Conservation (phyloP, 1,140 invertebrate species). For the Ostrea denselamellosa region DNA sequence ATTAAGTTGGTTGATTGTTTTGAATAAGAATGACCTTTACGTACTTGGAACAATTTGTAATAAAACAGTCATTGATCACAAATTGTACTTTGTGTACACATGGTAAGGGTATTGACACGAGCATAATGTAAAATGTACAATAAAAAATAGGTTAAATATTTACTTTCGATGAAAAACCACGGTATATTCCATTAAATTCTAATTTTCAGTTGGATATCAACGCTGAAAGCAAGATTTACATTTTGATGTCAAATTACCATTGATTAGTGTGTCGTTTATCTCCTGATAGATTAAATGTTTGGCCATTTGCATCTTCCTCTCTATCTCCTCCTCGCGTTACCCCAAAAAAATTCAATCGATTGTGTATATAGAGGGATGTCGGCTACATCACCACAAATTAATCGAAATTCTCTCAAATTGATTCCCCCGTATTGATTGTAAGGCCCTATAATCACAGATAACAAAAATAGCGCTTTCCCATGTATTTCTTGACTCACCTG, state of each 20-base stretch:
- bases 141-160: background rate
- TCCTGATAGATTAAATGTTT: background rate
- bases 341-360: conserved; percentile 1
- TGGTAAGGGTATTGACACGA: no score
- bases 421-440: background rate
- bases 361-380: background rate
- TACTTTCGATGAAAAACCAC: background rate
- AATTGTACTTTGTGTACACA: no score
- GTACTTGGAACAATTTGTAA: no score
- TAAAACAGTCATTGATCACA: no score
- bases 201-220: no score
- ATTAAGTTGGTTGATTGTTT: no score
- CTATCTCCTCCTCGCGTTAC: background rate
- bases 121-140: no score
- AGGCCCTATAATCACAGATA: background rate
- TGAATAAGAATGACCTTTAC: no score
- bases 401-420: background rate
- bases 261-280: background rate
- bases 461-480: background rate
- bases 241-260: background rate
- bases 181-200: background rate
- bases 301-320: background rate
- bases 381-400: background rate
- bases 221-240: background rate
- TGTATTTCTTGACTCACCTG: no score